These are phyloP conservation scores for Calonectris borealis DNA, from an alignment of 2,113 vertebrate genomes.

Conservation along the genomic window DNA sequence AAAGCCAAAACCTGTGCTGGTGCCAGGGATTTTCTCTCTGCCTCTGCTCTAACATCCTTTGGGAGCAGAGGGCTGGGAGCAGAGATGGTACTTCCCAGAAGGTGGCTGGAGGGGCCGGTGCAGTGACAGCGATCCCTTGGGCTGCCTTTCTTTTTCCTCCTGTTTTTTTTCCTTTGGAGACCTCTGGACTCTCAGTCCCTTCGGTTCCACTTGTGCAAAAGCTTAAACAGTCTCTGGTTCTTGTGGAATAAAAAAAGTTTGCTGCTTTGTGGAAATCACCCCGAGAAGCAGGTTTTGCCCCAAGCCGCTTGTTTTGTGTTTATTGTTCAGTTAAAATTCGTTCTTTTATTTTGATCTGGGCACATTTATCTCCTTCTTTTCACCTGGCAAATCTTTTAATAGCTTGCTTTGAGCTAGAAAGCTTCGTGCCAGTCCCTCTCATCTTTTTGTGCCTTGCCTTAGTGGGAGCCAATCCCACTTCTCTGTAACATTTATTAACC, in stretches of 20 bases:
- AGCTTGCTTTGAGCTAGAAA: background rate
- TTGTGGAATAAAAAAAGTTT: background rate
- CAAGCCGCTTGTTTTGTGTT: accelerated
- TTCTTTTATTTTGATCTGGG: background rate
- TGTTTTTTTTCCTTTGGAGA: background rate
- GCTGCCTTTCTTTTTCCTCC: background rate
- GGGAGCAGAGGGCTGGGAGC: background rate
- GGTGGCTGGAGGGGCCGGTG: accelerated
- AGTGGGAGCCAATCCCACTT: background rate
- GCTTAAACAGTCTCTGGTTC: background rate
- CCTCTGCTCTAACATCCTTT: background rate
- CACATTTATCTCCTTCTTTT: background rate
- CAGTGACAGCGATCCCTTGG: accelerated
- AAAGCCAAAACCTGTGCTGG: background rate
- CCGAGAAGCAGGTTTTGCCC: background rate
- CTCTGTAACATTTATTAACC: background rate
- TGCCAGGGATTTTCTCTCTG: background rate
- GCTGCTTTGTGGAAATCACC: background rate
- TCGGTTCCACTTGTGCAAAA: background rate
- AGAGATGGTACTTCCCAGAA: background rate
- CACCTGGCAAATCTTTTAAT: background rate
- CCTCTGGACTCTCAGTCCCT: background rate
- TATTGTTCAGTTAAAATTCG: background rate
- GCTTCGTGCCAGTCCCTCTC: background rate
- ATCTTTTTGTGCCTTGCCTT: background rate